Conservation (phyloP, 2,888 invertebrate species). For the Chrysolina oricalcia region DNA sequence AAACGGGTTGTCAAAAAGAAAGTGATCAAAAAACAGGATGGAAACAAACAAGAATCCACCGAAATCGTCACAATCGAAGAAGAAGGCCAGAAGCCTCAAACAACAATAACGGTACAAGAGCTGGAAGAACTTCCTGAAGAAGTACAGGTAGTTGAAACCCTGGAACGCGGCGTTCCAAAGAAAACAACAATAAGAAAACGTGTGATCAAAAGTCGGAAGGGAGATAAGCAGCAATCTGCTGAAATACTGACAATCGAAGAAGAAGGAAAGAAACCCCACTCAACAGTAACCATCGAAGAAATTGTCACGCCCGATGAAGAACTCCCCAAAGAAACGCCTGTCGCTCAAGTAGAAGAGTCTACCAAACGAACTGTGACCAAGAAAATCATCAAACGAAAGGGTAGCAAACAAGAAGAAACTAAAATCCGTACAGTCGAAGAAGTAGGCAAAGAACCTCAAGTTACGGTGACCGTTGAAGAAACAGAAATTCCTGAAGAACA, state of each 20-base stretch:
- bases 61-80: conserved; percentile 64
- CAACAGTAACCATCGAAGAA: conserved; percentile 67
- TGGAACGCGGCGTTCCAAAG: conserved; percentile 57
- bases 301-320: conserved; percentile 54
- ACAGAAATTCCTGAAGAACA: conserved; percentile 53
- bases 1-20: conserved; percentile 57
- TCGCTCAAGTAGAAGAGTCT: conserved; percentile 58
- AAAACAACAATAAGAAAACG: conserved; percentile 70
- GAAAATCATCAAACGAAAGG: conserved; percentile 62
- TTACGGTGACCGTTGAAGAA: conserved; percentile 62
- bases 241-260: conserved; percentile 69
- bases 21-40: conserved; percentile 59
- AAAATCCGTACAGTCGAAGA: conserved; percentile 67
- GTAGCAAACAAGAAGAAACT: conserved; percentile 62
- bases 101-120: conserved; percentile 66
- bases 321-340: conserved; percentile 63
- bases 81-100: conserved; percentile 67
- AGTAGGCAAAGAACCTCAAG: conserved; percentile 63
- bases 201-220: conserved; percentile 62
- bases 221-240: conserved; percentile 59
- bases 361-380: conserved; percentile 65
- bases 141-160: conserved; percentile 62
- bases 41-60: conserved; percentile 60
- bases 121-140: conserved; percentile 62
- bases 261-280: conserved; percentile 67